Conservation (phyloP, 1,140 invertebrate species). For the Lucilia cuprina region DNA sequence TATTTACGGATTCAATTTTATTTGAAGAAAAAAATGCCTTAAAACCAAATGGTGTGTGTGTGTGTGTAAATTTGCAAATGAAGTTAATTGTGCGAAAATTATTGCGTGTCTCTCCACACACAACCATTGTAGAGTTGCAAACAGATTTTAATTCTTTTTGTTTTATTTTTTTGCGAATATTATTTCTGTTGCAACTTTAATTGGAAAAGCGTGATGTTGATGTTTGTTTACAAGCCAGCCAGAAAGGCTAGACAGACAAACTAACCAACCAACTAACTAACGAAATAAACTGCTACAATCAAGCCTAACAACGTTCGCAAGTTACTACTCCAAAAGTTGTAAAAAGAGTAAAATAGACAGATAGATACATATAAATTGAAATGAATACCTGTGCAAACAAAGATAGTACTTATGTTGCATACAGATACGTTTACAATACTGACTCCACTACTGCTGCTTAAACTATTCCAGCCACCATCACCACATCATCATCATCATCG, state of each 20-base stretch:
- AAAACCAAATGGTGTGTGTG: background rate
- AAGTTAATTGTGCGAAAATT: constrained; percentile 32
- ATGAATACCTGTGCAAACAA: constrained; percentile 30
- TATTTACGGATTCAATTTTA: background rate
- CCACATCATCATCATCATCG: background rate
- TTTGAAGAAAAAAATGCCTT: background rate
- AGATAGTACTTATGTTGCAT: background rate
- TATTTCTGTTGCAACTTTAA: constrained; percentile 22
- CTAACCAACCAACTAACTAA: background rate
- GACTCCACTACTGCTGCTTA: no score
- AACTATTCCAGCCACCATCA: no score
- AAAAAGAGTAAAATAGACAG: constrained; percentile 8
- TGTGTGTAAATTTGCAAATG: constrained; percentile 28
- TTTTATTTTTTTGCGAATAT: background rate
- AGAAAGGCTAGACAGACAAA: background rate
- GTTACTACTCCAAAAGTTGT: background rate
- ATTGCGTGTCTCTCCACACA: constrained; percentile 23
- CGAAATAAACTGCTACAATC: no score
- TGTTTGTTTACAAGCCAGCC: constrained; percentile 6
- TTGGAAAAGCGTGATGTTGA: constrained; percentile 30
- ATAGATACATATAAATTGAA: constrained; percentile 23
- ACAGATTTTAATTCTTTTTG: constrained; percentile 23
- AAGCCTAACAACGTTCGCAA: no score
- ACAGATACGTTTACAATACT: background rate
- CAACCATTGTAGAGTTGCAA: background rate